phyloP scores from a whole-genome alignment of 2,888 invertebrate genomes.

The Idaea biselata region DNA sequence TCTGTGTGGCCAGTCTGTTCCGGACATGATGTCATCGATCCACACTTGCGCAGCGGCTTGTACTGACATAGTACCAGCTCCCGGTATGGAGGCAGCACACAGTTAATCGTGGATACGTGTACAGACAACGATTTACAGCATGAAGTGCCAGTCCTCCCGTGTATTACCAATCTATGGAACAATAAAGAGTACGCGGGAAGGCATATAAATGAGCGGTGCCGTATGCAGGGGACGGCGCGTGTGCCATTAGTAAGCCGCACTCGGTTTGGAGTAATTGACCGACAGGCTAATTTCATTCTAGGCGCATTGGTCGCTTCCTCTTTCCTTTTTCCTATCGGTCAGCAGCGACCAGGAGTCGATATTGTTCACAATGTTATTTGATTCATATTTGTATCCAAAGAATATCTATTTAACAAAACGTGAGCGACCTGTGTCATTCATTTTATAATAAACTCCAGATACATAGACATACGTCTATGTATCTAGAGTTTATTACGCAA shows the following conservation, averaged over 20 bases:
- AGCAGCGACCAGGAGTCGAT: slow-evolving; percentile 61
- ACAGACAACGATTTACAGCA: slow-evolving; percentile 78
- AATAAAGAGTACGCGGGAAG: slow-evolving; percentile 70
- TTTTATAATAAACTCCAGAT: background rate
- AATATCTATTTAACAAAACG: background rate
- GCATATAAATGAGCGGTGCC: slow-evolving; percentile 74
- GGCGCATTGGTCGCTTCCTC: slow-evolving; percentile 76
- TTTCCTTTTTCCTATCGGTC: slow-evolving; percentile 81
- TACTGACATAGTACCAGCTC: slow-evolving; percentile 60
- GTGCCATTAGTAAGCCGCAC: slow-evolving; percentile 73
- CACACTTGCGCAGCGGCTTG: slow-evolving; percentile 66
- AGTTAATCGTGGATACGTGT: slow-evolving; percentile 77
- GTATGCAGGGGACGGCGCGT: slow-evolving; percentile 70
- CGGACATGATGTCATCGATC: slow-evolving; percentile 76
- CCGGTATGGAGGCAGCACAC: slow-evolving; percentile 59
- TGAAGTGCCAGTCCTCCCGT: slow-evolving; percentile 78
- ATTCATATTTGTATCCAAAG: background rate
- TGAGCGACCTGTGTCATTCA: background rate
- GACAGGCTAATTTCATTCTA: slow-evolving; percentile 77
- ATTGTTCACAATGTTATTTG: slow-evolving; percentile 37
- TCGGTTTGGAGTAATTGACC: slow-evolving; percentile 77
- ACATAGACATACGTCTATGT: background rate
- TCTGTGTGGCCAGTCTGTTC: slow-evolving; percentile 68
- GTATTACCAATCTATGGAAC: slow-evolving; percentile 80
- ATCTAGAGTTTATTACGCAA: background rate